Evolutionary conservation across 2,888 invertebrate genomes (phyloP), one percentile per base, ranked within the genome.

Genomic region (Nomada fucata): DNA sequence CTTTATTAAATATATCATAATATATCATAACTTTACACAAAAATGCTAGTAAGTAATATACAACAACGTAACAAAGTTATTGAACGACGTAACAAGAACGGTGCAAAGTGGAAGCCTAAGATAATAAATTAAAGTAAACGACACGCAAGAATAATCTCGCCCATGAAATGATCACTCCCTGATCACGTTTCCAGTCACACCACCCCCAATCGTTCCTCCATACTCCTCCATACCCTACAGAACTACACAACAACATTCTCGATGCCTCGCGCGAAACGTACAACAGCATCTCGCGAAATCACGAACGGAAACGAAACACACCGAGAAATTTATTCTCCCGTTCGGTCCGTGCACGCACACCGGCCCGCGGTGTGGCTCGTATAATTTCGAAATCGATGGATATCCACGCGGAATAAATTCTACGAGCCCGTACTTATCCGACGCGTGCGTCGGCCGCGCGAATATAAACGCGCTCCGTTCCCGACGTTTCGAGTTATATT

Each of bases 401-500:
- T 53, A 61, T 18, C 60, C 47, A 44, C 60, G 76, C 55, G 13
- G 52, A 47, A 76, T 76, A 79, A 76, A 79, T 79, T 53, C 44
- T 65, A n/a, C 26, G 60, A 4, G 26, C 53, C 23, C 70, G 67
- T 53, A 76, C 67, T 76, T 79, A 71, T 59, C 64, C 26, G 2
- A n/a, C 10, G 64, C 26, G 55, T 15, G 61, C 13, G 42, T 80
- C 70, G 57, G 29, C 68, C 42, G 18, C 29, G 76, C 71, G 76
- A 79, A 76, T 23, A 83, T 76, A 83, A 81, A 80, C 55, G 79
- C 79, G 77, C 70, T 57, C 67, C 68, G 68, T 78, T 53, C 23
- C 76, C 76, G 71, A 63, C 61, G 59, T 70, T 63, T 20, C 60
- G 78, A 75, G 73, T 83, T 82, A 82, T 82, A 74, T 73, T 73